A percentile compares a stretch with the other conserved stretches of the same genome.
phyloP scores from a whole-genome alignment of 2,797 vertebrate genomes.

The Dipus sagitta region DNA sequence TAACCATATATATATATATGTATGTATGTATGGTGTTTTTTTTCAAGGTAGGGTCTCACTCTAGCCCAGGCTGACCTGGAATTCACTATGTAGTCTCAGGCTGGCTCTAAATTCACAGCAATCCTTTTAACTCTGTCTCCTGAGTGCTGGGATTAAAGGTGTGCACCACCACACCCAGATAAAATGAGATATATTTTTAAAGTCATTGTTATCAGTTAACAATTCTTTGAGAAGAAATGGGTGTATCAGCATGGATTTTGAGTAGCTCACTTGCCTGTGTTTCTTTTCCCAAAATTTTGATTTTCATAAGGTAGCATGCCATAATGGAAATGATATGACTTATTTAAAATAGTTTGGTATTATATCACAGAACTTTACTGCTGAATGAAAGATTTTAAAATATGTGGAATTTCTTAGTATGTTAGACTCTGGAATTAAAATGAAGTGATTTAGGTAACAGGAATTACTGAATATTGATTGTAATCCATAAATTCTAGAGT shows the following conservation, averaged over 20 bases:
- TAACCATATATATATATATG: no score
- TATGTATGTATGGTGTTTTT: no score
- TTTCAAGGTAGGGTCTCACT: no score
- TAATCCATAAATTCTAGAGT: background rate
- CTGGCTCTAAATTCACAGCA: no score
- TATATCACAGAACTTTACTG: background rate
- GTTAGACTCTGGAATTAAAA: conserved; percentile 16
- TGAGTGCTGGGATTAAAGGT: no score
- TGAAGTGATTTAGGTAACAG: background rate
- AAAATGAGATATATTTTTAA: no score
- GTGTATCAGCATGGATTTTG: background rate
- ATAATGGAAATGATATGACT: background rate
- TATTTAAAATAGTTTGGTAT: conserved; percentile 36
- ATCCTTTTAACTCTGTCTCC: no score
- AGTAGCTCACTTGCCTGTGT: background rate
- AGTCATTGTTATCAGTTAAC: background rate
- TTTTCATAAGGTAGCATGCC: background rate
- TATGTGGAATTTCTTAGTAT: background rate
- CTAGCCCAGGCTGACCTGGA: no score
- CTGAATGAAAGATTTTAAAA: background rate
- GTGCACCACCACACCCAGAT: no score
- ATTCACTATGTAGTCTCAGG: no score
- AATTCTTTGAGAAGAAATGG: background rate
- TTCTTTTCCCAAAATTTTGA: conserved; percentile 25
- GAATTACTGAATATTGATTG: background rate